These are phyloP conservation scores for Apocrypta bakeri DNA, from an alignment of 1,140 invertebrate genomes.

Conservation along the genomic window DNA sequence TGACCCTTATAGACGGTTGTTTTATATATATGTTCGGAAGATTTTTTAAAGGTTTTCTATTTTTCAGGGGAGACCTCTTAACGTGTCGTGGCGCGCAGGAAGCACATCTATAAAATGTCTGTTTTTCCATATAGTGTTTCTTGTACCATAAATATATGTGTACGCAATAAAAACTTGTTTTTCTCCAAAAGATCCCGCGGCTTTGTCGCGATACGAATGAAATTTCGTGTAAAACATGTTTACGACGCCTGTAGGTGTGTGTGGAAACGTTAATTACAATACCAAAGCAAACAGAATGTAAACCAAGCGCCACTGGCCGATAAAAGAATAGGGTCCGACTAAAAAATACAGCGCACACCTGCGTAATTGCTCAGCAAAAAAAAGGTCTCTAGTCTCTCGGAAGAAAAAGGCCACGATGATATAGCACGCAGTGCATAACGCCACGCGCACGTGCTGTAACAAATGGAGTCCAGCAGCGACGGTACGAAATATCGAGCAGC, in stretches of 20 bases:
- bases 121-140: not conserved
- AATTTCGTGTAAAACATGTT: not conserved
- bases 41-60: not conserved
- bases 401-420: slow-evolving; percentile 8
- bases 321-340: not conserved
- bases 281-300: not conserved
- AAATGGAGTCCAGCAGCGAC: slow-evolving; percentile 1
- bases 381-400: not conserved
- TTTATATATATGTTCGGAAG: not conserved
- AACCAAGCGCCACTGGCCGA: not conserved
- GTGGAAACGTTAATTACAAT: not conserved
- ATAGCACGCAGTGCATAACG: not conserved
- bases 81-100: not conserved
- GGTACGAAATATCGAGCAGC: slow-evolving; percentile 28
- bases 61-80: not conserved
- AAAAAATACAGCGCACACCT: not conserved
- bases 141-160: too few species aligned
- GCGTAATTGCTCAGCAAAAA: not conserved
- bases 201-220: too few species aligned
- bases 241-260: not conserved
- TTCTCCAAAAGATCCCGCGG: too few species aligned
- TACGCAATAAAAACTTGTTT: not conserved
- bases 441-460: not conserved
- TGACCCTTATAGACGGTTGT: not conserved
- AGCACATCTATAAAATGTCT: not conserved